Evolutionary conservation across 2,797 vertebrate species (phyloP), one percentile per base, ranked within the genome.

Genomic region (Euphonia xanthogaster): DNA sequence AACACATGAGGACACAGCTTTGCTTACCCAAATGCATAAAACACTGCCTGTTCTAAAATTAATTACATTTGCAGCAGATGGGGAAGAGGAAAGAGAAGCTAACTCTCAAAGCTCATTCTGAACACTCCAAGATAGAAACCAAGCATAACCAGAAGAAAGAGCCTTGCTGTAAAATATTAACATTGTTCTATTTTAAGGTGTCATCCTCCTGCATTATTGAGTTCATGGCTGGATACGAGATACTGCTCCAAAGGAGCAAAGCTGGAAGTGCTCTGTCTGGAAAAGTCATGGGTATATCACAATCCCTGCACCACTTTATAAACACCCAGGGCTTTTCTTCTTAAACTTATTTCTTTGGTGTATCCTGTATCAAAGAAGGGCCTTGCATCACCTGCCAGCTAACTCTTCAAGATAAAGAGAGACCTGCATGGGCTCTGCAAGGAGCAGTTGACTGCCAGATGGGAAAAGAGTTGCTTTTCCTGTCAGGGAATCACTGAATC

Each of bases 1-100:
- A 95, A 87, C 70, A 72, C 67, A 54, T 2, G 8, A 90, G 48
- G 58, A 86, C 48, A 47, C 0, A 1, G 55, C 25, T 77, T 73
- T 92, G 42, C 61, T 71, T 90, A 37, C 51, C 13, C 37, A 82
- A 82, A 77, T 17, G 47, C 5, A 5, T 35, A 58, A 85, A 91
- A 60, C 62, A 53, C 16, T 40, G 71, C 21, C 42, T 80, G 39
- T 51, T 95, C 47, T 66, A 80, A 91, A 85, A 85, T 74, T 65
- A 86, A 96, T 92, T 94, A 78, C 66, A 72, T 48, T 83, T 77
- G 40, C 70, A 90, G 87, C 66, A 94, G 79, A 89, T 60, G 62
- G 75, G 35, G 58, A 91, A 93, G 42, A 47, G 50, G 73, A 51
- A 90, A 77, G 62, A 91, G 22, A 77, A 75, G 55, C 70, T 19